Conservation (phyloP, 1,140 invertebrate genomes). For the Hyphantria cunea region DNA sequence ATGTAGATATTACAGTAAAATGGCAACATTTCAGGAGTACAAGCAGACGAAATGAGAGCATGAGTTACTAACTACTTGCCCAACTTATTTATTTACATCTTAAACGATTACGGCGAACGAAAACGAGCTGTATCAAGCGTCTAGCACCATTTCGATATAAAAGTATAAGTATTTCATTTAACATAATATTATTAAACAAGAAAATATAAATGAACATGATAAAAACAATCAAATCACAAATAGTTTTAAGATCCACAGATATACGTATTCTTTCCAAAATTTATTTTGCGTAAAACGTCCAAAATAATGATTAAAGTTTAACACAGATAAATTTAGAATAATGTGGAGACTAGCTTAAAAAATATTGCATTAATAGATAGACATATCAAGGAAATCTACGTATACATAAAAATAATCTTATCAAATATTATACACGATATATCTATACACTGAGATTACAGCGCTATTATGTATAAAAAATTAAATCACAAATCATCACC, state of each 20-base stretch:
- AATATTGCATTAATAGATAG: constrained; percentile 66
- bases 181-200: constrained; percentile 75
- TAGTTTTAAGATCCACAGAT: constrained; percentile 29
- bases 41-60: constrained; percentile 35
- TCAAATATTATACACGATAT: constrained; percentile 59
- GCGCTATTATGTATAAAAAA: constrained; percentile 65
- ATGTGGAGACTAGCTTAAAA: constrained; percentile 63
- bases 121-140: constrained; percentile 66
- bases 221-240: constrained; percentile 71
- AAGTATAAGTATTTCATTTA: constrained; percentile 60
- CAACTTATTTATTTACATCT: constrained; percentile 61
- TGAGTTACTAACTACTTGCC: constrained; percentile 36
- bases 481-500: constrained; percentile 69
- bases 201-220: constrained; percentile 51
- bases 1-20: constrained; percentile 37
- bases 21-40: constrained; percentile 49
- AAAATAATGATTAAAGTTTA: constrained; percentile 42
- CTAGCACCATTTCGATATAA: constrained; percentile 78
- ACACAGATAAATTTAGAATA: constrained; percentile 68
- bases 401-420: constrained; percentile 58
- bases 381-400: constrained; percentile 51
- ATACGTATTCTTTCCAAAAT: background rate
- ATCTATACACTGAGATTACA: constrained; percentile 69
- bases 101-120: constrained; percentile 53
- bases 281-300: constrained; percentile 13